Evolutionary conservation across 2,113 vertebrate genomes (phyloP).

Genomic region (Microtus montanus): DNA sequence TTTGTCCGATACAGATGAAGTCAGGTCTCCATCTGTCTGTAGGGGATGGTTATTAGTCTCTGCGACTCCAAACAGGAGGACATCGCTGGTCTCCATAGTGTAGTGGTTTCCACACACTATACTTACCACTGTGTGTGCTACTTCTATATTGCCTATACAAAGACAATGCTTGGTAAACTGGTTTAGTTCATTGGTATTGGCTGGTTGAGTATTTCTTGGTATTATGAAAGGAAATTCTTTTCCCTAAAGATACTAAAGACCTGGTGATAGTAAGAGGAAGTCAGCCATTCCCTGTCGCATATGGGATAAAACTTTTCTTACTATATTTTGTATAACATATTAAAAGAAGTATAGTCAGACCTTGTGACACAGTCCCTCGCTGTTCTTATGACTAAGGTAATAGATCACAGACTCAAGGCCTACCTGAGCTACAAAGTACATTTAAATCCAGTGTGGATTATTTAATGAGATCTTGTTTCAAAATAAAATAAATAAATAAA

Average conservation of each 20-base stretch:
- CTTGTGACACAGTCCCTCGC: not conserved
- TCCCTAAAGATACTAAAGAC: not conserved
- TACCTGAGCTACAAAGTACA: not conserved
- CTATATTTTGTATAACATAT: not conserved
- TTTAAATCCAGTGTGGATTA: not conserved
- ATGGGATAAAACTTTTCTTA: not conserved
- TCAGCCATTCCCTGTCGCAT: not conserved
- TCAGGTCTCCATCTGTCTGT: not conserved
- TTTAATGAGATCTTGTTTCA: not conserved
- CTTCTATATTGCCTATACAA: not conserved
- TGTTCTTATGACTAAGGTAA: not conserved
- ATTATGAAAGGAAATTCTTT: slow-evolving; percentile 7
- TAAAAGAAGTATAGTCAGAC: not conserved
- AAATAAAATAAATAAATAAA: not conserved
- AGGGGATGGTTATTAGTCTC: not conserved
- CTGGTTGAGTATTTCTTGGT: not conserved
- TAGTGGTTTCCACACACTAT: not conserved
- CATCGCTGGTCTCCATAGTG: not conserved
- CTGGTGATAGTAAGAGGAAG: not conserved
- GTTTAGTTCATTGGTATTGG: not conserved
- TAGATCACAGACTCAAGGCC: not conserved
- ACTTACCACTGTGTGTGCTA: not conserved
- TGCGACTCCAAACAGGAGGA: not conserved
- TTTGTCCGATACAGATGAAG: not conserved
- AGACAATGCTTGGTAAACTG: not conserved